Percentiles rank a stretch among this genome's conserved stretches.
These are phyloP conservation scores for Oryzias celebensis DNA, from an alignment of 2,113 vertebrate genomes.

Conservation along the genomic window DNA sequence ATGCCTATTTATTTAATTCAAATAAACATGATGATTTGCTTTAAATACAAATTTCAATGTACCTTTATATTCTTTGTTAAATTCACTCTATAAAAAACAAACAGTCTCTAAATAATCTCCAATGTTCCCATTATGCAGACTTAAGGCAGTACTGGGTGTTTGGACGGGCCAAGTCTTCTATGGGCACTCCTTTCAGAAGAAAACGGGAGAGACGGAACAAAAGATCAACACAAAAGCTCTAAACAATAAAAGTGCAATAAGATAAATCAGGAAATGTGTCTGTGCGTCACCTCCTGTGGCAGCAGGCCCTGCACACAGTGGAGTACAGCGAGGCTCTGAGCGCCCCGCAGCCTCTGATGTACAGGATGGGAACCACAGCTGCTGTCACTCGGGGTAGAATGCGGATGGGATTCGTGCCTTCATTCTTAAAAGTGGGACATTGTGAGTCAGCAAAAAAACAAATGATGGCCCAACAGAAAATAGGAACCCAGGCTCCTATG, in stretches of 20 bases:
- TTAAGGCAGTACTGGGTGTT: not conserved
- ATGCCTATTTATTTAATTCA: no score
- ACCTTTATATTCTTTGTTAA: no score
- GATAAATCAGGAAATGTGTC: not conserved
- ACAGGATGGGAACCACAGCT: conserved; percentile 72
- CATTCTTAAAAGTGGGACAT: conserved; percentile 70
- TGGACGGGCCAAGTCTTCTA: not conserved
- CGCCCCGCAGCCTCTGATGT: conserved; percentile 71
- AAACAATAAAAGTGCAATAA: no score
- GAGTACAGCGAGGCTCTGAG: conserved; percentile 60
- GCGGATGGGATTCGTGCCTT: conserved; percentile 73
- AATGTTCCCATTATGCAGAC: not conserved
- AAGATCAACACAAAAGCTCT: not conserved
- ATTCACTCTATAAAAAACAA: no score
- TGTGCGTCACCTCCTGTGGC: conserved; percentile 39
- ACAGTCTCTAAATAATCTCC: no score
- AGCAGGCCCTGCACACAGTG: conserved; percentile 63
- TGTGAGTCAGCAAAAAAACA: conserved; percentile 58
- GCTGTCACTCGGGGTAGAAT: conserved; percentile 76
- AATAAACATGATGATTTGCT: no score
- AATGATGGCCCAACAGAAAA: conserved; percentile 61
- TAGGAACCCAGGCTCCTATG: conserved; percentile 70
- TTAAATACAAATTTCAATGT: no score
- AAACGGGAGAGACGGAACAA: not conserved
- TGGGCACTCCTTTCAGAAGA: not conserved